phyloP scores from a whole-genome alignment of 2,888 invertebrate species.

The Leptinotarsa rubiginosa region DNA sequence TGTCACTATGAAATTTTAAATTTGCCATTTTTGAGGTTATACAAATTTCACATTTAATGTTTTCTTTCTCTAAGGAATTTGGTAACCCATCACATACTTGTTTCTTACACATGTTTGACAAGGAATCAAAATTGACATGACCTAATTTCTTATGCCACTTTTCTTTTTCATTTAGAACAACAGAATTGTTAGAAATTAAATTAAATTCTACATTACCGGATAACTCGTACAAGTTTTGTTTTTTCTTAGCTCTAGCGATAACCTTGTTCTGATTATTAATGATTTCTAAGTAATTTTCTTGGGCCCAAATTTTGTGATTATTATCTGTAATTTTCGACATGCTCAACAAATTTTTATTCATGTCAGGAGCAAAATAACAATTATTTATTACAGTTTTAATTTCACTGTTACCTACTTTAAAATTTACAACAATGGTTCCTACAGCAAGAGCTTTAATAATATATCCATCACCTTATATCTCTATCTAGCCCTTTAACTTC shows the following conservation, averaged over 20 bases:
- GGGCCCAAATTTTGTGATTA: conserved; percentile 21
- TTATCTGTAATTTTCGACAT: conserved; percentile 26
- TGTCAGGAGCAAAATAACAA: conserved; percentile 26
- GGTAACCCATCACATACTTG: conserved; percentile 8
- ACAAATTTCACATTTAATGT: conserved; percentile 21
- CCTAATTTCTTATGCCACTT: conserved; percentile 24
- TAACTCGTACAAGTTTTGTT: too few relatives aligned
- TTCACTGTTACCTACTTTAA: conserved; percentile 17
- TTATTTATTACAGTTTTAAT: conserved; percentile 16
- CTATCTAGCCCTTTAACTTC: conserved; percentile 25
- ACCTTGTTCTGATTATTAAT: too few relatives aligned
- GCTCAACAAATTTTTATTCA: conserved; percentile 28
- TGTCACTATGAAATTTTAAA: conserved; percentile 23
- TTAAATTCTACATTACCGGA: too few relatives aligned
- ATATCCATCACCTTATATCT: conserved; percentile 11
- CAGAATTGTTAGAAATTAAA: background rate
- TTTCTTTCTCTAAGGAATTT: background rate
- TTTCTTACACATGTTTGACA: conserved; percentile 9
- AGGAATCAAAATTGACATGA: conserved; percentile 23
- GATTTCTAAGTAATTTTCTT: too few relatives aligned
- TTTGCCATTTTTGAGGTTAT: conserved; percentile 29
- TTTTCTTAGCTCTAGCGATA: too few relatives aligned
- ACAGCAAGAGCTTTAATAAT: conserved; percentile 16
- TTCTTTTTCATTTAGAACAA: conserved; percentile 16
- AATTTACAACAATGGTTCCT: conserved; percentile 25